A percentile compares a stretch with the other conserved stretches of the same genome.
Conservation (phyloP, 1,140 invertebrate genomes). For the Dolichoris vasculosae region DNA sequence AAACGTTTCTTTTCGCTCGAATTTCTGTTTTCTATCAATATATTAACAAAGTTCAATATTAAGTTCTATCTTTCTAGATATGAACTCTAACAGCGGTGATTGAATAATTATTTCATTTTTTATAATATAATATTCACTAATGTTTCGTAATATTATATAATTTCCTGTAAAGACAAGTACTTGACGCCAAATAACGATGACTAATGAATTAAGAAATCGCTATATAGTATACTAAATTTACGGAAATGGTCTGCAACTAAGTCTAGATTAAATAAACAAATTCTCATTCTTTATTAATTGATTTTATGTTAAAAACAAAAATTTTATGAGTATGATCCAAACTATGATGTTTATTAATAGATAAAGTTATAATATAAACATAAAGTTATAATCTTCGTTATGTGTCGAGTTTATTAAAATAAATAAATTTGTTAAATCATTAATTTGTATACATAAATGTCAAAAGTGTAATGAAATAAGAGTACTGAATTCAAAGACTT, state of each 20-base stretch:
- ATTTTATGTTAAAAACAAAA: constrained; percentile 3
- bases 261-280: not conserved
- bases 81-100: not conserved
- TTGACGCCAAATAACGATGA: no score
- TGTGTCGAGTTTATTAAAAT: not conserved
- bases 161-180: no score
- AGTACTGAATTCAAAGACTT: not conserved
- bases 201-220: not conserved
- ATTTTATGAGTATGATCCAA: not conserved
- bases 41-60: not conserved
- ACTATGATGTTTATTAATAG: not conserved
- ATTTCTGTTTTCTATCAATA: not conserved
- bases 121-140: not conserved
- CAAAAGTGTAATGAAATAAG: not conserved
- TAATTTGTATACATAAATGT: not conserved
- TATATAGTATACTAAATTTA: not conserved
- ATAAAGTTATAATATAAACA: constrained; percentile 3
- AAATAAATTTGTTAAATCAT: not conserved
- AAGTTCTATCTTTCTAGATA: not conserved
- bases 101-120: not conserved
- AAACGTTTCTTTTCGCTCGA: not conserved
- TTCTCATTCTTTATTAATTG: not conserved
- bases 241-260: not conserved
- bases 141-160: not conserved
- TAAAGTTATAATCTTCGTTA: not conserved